Evolutionary conservation across 2,113 vertebrate species (phyloP), one percentile per base, ranked within the genome.

Genomic region (Salvelinus alpinus): DNA sequence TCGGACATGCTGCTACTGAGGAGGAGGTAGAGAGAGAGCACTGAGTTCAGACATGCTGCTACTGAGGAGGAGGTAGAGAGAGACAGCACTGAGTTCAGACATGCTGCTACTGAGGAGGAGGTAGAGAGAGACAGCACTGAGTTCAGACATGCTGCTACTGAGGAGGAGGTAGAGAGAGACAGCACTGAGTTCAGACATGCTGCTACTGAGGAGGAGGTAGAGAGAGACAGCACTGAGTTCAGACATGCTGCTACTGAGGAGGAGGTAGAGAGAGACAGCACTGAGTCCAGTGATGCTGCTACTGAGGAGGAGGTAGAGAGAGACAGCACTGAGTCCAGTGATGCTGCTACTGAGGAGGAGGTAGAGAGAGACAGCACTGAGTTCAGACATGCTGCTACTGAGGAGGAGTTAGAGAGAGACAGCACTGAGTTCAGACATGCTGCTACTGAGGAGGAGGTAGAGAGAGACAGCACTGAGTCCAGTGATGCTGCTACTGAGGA

Each of bases 1-100:
- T 12, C 71, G 18, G 66, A 75, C 80, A 0, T 44, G 38, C 38
- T 64, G 71, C 13, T 11, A 73, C 51, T 76, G 76, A n/a, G 69
- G 57, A 51, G 70, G 59, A 5, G 48, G 65, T 60, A 70, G 7
- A 25, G 14, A 18, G 48, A 62, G 38, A 24, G 2, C 38, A 44
- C 38, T 44, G 9, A 44, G 9, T 38, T 0, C 34, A 38, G 34
- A 0, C 7, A 0, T 34, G 31, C 31, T 38, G 34, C 6, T 38
- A 0, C 7, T 38, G 34, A 38, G 34, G 34, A 1, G 29, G 4
- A 1, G 29, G 4, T 31, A 31, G 4, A 31, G 29, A 5, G 3
- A n/a, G 29, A 31, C 0, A 31, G 0, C 29, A 31, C 29, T 29
- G 3, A 38, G 7, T 82, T 12, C 71, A 25, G 66, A 75, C 78